A percentile compares a stretch with the other conserved stretches of the same genome.
phyloP scores from a whole-genome alignment of 2,797 vertebrate species.

The Sebastes vulpes region DNA sequence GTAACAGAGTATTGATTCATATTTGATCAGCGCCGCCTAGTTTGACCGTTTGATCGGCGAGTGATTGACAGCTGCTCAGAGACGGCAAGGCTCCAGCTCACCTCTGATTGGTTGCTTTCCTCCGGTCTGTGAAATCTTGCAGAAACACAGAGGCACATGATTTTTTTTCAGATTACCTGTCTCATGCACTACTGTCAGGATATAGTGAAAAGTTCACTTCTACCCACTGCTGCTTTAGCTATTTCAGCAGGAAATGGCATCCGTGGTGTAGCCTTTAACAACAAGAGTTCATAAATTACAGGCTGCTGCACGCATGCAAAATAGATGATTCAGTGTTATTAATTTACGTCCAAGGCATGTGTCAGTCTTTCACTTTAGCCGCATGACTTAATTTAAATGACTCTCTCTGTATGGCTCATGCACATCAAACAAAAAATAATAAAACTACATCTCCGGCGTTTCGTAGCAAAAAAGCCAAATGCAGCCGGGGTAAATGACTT shows the following conservation, averaged over 20 bases:
- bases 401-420: conserved; percentile 30
- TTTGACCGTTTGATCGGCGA: too few species aligned
- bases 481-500: conserved; percentile 63
- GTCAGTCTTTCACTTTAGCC: conserved; percentile 44
- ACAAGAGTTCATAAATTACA: neutral
- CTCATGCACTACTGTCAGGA: too few species aligned
- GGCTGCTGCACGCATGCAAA: neutral
- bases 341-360: conserved; percentile 47
- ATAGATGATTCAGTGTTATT: conserved; percentile 37
- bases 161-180: too few species aligned
- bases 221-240: neutral
- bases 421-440: conserved; percentile 61
- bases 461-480: conserved; percentile 49
- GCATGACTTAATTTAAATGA: conserved; percentile 31
- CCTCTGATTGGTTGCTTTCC: too few species aligned
- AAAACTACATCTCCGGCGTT: conserved; percentile 47
- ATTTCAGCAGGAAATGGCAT: neutral
- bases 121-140: too few species aligned
- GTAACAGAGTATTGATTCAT: too few species aligned
- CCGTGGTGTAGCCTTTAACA: neutral
- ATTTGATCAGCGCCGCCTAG: too few species aligned
- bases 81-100: too few species aligned
- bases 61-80: too few species aligned
- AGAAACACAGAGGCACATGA: too few species aligned
- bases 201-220: too few species aligned